Evolutionary conservation across 2,797 vertebrate species (phyloP).

Genomic region (Acrossocheilus fasciatus): DNA sequence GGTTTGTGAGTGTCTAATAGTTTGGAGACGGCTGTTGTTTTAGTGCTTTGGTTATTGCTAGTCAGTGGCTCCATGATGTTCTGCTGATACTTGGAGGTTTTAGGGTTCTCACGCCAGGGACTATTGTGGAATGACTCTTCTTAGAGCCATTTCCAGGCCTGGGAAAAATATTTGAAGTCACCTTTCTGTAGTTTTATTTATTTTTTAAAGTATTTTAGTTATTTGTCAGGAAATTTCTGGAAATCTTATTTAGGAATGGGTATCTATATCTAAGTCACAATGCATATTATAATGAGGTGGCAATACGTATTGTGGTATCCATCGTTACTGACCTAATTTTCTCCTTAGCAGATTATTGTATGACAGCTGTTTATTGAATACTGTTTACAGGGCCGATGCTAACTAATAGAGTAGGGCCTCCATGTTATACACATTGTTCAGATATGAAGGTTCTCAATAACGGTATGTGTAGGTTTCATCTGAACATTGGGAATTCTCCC

Average conservation of each 20-base stretch:
- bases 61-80: not conserved
- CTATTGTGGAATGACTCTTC: not conserved
- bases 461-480: not conserved
- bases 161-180: not conserved
- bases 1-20: not conserved
- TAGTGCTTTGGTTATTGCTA: slow-evolving; percentile 5
- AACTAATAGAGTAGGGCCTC: not conserved
- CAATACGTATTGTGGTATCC: not conserved
- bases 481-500: not conserved
- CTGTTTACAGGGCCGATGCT: not conserved
- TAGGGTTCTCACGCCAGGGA: not conserved
- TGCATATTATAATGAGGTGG: not conserved
- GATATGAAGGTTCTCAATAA: not conserved
- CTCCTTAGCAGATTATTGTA: not conserved
- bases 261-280: not conserved
- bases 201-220: not conserved
- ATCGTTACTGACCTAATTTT: not conserved
- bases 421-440: not conserved
- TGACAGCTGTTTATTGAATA: not conserved
- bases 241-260: not conserved
- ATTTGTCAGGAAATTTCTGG: not conserved
- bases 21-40: slow-evolving; percentile 3
- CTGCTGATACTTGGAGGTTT: not conserved
- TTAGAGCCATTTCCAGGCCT: not conserved
- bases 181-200: not conserved